Evolutionary conservation across 2,888 invertebrate genomes (phyloP), one percentile per base, ranked within the genome.

Genomic region (Trissoscelio sp.): DNA sequence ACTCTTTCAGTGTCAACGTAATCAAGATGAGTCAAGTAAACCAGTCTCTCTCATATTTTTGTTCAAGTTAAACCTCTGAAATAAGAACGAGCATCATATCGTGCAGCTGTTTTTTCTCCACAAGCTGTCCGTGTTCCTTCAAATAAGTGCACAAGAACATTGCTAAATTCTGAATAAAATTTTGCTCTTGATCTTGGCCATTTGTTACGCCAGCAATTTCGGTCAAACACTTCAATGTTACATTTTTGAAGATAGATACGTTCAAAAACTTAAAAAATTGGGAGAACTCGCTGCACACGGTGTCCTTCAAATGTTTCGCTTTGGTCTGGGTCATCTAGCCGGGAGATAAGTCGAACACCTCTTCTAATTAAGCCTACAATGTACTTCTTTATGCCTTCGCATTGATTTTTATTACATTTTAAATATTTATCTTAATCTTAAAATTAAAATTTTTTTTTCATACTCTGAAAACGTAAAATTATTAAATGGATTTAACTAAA

Each of bases 241-340:
- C 97, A 93, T 99, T 99, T 83, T 99, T 95, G 92, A 99, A 99
- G 94, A 97, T 95, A 31, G 99, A 98, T 75, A 99, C 98, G 92
- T 97, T 97, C 83, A 99, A 93, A 93, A 99, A 99, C 94, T 95
- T n/a, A 92, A 99, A 99, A 88, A 99, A 98, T 92, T 98, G 98
- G 82, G 98, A 97, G 92, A 99, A 99, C 92, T 99, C 99, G 60
- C 96, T 96, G 92, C 99, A 99, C 98, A 99, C 99, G 28, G 98
- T 98, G 92, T 99, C 99, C 92, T 99, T 99, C 60, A 99, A 93
- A 93, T 99, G 98, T 92, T 99, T 99, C 2, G 99, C 98, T 93
- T 99, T 99, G 39, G 98, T 98, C 92, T 99, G 99, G 37, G 99
- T 99, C 92, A 99, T 96, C 92, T 99, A 98, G 11, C 99, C 99